These are phyloP conservation scores for Gambusia yucatana DNA, from an alignment of 2,797 vertebrate genomes.

Conservation along the genomic window DNA sequence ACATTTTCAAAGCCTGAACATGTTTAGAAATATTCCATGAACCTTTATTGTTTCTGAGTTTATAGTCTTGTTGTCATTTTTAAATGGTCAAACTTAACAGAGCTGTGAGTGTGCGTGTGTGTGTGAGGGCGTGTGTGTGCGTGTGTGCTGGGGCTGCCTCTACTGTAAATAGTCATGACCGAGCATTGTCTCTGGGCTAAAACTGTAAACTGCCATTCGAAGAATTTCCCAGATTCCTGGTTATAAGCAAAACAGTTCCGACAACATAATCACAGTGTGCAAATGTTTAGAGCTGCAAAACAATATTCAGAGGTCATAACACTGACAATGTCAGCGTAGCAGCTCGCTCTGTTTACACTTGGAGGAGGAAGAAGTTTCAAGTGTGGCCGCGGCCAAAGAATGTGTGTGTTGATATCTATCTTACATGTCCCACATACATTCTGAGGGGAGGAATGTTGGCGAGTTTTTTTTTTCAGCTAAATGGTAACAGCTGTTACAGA, in stretches of 20 bases:
- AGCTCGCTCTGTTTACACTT: conserved; percentile 79
- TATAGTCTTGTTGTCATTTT: conserved; percentile 1
- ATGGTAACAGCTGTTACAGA: conserved; percentile 94
- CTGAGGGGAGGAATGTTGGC: conserved; percentile 85
- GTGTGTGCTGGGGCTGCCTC: background rate
- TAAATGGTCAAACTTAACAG: conserved; percentile 8
- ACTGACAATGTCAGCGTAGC: conserved; percentile 53
- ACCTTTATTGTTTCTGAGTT: background rate
- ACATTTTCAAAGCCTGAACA: background rate
- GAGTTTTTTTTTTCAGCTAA: conserved; percentile 78
- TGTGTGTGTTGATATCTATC: conserved; percentile 79
- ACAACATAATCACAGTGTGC: conserved; percentile 54
- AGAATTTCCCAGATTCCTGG: conserved; percentile 36
- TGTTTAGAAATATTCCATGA: background rate
- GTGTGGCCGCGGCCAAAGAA: conserved; percentile 77
- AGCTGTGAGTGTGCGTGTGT: background rate
- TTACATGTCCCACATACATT: conserved; percentile 83
- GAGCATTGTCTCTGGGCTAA: conserved; percentile 40
- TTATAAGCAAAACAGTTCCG: conserved; percentile 52
- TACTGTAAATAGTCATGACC: conserved; percentile 37
- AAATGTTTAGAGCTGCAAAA: conserved; percentile 63
- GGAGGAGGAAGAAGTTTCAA: conserved; percentile 80
- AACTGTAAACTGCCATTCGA: conserved; percentile 39
- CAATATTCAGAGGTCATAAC: conserved; percentile 68
- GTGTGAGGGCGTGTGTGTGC: no score